A percentile compares a stretch with the other conserved stretches of the same genome.
phyloP scores from a whole-genome alignment of 2,888 invertebrate genomes.

The Helleia helle region DNA sequence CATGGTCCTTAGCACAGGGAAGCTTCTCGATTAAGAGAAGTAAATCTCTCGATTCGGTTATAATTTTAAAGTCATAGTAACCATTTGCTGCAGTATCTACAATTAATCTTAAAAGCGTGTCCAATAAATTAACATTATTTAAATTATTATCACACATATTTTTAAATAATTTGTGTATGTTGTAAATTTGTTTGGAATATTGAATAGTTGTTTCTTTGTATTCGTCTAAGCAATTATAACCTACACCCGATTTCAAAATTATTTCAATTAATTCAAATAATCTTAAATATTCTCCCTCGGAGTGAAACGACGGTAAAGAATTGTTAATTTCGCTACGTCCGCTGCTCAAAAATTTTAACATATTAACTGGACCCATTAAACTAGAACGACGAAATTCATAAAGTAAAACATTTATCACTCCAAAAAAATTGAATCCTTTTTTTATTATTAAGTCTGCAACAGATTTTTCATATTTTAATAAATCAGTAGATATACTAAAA shows the following conservation, averaged over 20 bases:
- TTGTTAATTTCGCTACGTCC: too few species aligned
- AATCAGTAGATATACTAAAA: background rate
- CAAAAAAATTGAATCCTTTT: background rate
- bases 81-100: background rate
- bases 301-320: background rate
- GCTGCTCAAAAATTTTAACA: too few species aligned
- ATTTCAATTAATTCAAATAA: background rate
- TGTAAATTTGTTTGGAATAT: background rate
- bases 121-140: background rate
- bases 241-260: background rate
- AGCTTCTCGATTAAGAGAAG: background rate
- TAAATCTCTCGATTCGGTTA: background rate
- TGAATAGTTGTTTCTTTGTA: background rate
- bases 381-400: background rate
- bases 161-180: background rate
- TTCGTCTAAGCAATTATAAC: background rate
- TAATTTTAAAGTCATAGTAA: background rate
- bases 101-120: background rate
- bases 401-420: background rate
- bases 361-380: background rate
- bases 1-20: background rate
- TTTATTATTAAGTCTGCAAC: background rate
- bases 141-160: background rate
- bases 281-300: background rate
- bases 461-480: background rate